Evolutionary conservation across 1,140 invertebrate genomes (phyloP).

Genomic region (Bombus turneri): DNA sequence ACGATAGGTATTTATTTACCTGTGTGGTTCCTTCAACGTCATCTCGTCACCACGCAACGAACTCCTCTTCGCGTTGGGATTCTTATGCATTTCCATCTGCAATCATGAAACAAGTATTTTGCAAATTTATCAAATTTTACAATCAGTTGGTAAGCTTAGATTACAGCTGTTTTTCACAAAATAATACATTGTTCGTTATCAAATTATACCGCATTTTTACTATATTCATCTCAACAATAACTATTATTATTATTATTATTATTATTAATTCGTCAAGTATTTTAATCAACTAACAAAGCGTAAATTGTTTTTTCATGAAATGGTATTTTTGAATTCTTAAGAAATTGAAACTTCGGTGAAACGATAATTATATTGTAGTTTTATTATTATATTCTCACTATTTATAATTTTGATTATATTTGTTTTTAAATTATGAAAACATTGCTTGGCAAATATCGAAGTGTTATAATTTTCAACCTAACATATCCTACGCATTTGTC

Average conservation of each 20-base stretch:
- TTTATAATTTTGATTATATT: background rate
- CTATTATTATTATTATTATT: background rate
- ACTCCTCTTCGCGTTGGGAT: constrained; percentile 68
- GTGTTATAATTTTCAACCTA: background rate
- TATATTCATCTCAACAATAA: fast-evolving
- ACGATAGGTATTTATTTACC: constrained; percentile 66
- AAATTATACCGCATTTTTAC: background rate
- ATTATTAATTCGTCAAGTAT: background rate
- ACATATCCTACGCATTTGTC: fast-evolving
- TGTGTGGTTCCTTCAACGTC: constrained; percentile 70
- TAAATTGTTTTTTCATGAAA: too few relatives aligned
- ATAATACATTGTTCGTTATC: background rate
- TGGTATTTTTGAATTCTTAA: too few relatives aligned
- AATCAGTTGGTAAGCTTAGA: background rate
- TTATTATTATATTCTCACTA: background rate
- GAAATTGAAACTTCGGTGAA: too few relatives aligned
- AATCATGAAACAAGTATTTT: constrained; percentile 42
- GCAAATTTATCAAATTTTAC: background rate
- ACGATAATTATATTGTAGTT: background rate
- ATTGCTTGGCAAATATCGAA: too few relatives aligned
- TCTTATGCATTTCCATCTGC: constrained; percentile 79
- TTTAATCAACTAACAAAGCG: background rate
- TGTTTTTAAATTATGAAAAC: background rate
- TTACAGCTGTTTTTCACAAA: too few relatives aligned
- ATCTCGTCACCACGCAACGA: constrained; percentile 66